Conservation (phyloP, 2,888 invertebrate genomes). For the Tanytarsus gracilentus region DNA sequence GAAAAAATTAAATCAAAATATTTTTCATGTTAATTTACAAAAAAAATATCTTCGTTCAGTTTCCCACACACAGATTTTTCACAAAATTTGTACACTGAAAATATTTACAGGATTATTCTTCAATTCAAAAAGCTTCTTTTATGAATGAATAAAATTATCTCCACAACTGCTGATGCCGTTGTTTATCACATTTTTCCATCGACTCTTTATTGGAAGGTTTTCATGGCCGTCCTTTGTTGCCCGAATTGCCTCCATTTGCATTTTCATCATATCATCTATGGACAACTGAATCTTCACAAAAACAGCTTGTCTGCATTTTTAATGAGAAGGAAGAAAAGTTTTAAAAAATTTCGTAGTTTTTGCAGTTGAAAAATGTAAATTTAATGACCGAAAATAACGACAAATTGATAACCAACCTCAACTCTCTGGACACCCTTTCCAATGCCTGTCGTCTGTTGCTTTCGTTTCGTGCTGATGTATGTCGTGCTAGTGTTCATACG, state of each 20-base stretch:
- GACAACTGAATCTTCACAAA: slow-evolving; percentile 11
- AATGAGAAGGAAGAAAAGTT: neutral
- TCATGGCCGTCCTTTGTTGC: neutral
- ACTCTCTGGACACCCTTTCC: slow-evolving; percentile 7
- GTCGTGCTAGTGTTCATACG: slow-evolving; percentile 56
- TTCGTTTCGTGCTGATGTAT: slow-evolving; percentile 51
- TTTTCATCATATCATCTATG: slow-evolving; percentile 20
- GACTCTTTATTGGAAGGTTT: too few species aligned
- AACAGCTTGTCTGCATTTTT: slow-evolving; percentile 18
- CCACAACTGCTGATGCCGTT: too few species aligned
- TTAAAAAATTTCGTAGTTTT: neutral
- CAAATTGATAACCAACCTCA: slow-evolving; percentile 21
- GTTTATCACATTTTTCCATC: slow-evolving; percentile 11
- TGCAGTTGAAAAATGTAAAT: neutral
- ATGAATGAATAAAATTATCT: too few species aligned
- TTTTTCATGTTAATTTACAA: too few species aligned
- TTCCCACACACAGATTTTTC: too few species aligned
- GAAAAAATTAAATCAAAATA: too few species aligned
- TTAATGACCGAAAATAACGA: neutral
- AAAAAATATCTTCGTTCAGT: too few species aligned
- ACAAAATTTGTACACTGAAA: too few species aligned
- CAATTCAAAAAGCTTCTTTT: too few species aligned
- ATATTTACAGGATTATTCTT: too few species aligned
- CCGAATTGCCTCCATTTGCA: neutral
- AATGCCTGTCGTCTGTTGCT: slow-evolving; percentile 32